Evolutionary conservation across 2,888 invertebrate genomes (phyloP), one percentile per base, ranked within the genome.

Genomic region (Halocaridina rubra): DNA sequence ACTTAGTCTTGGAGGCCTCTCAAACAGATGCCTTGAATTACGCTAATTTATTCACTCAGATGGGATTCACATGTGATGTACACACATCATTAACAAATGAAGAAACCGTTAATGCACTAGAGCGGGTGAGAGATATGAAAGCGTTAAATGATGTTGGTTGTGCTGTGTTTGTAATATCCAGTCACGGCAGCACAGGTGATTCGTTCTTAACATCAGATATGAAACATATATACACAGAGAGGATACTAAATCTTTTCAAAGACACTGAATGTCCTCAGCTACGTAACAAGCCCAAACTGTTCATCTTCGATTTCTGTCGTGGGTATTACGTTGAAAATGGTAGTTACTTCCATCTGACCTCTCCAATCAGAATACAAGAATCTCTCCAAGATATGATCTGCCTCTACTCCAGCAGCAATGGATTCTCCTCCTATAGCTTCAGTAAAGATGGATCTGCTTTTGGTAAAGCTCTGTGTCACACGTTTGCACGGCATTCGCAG

Each of bases 331-430:
- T 13, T 0, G 22, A 77, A 30, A 13, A 19, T 2, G 22, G 8
- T 3, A 7, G 19, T 19, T 33, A 29, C 59, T 32, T 5, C 16
- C 19, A 16, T n/a, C 8, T 22, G 30, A 32, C 0, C n/a, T n/a
- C 8, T 4, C n/a, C 29, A 10, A 13, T 59, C 5, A 10, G 80
- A 22, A 29, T 80, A 46, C 4, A 61, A 32, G 74, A 80, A 27
- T 74, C 74, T 8, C 64, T 80, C 2, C 24, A 64, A 10, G 74
- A 80, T 22, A 61, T 74, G 24, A 16, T 46, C n/a, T 80, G 80
- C 13, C 3, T 74, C 0, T 59, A 61, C 39, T 80, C 80, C 2
- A 80, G 27, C 74, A 74, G 33, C 39, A 59, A 59, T 67, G 64
- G 64, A 8, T 46, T 80, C 29, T 19, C 39, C 10, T 3, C 46